These are phyloP conservation scores for Anthoscopus minutus DNA, from an alignment of 2,113 vertebrate species.

Conservation along the genomic window DNA sequence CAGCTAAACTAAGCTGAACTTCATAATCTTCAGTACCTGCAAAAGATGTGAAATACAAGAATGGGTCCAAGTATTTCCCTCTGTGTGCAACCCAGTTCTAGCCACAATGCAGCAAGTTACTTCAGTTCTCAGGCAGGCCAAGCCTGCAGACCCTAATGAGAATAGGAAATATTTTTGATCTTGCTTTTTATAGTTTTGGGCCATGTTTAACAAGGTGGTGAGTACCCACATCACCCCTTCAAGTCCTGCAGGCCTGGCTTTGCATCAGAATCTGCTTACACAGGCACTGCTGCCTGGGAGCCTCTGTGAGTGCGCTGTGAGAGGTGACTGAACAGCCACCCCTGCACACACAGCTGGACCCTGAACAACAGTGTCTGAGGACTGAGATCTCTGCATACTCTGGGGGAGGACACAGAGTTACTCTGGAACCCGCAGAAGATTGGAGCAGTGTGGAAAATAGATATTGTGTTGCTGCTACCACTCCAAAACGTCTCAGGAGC, in stretches of 20 bases:
- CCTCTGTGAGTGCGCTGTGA: not conserved
- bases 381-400: not conserved
- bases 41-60: not conserved
- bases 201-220: not conserved
- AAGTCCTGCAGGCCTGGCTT: not conserved
- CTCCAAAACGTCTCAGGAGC: too few species aligned
- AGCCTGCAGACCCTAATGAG: not conserved
- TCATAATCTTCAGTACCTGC: not conserved
- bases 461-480: too few species aligned
- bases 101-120: not conserved
- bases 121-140: not conserved
- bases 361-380: not conserved
- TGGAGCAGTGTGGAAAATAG: too few species aligned
- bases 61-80: not conserved
- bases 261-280: not conserved
- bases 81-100: not conserved
- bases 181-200: not conserved
- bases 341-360: not conserved
- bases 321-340: not conserved
- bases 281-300: not conserved
- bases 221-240: not conserved
- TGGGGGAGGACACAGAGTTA: not conserved
- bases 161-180: not conserved
- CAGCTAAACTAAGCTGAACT: not conserved
- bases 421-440: fast-evolving